Conservation (phyloP, 2,888 invertebrate species). For the Tachina grossa region DNA sequence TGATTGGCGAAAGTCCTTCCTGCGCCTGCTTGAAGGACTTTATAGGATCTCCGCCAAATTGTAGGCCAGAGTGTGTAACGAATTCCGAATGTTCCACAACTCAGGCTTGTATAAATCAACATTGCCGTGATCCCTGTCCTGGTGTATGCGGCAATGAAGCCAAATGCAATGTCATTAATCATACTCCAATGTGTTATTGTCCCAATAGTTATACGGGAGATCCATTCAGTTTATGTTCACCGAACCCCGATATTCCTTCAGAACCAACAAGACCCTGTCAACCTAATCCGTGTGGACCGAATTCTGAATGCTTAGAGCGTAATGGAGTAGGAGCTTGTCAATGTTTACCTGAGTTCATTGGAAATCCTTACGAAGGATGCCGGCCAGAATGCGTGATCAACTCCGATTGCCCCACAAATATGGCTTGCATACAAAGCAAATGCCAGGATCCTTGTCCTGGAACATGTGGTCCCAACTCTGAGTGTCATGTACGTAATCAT, state of each 20-base stretch:
- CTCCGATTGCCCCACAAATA: conserved; percentile 88
- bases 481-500: conserved; percentile 89
- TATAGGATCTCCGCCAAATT: conserved; percentile 89
- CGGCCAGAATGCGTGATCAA: conserved; percentile 89
- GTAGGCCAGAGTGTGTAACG: conserved; percentile 90
- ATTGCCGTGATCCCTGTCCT: conserved; percentile 89
- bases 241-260: conserved; percentile 74
- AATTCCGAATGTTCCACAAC: conserved; percentile 90
- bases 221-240: conserved; percentile 83
- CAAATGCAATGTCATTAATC: conserved; percentile 85
- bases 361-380: conserved; percentile 90
- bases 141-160: conserved; percentile 87
- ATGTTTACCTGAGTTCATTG: conserved; percentile 88
- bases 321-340: conserved; percentile 87
- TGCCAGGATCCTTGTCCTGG: conserved; percentile 91
- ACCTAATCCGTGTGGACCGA: conserved; percentile 90
- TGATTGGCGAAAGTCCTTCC: conserved; percentile 86
- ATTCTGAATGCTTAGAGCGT: conserved; percentile 87
- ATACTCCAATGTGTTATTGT: conserved; percentile 86
- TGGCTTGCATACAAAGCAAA: conserved; percentile 88
- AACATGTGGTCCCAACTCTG: conserved; percentile 89
- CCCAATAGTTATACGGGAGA: conserved; percentile 84
- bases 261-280: conserved; percentile 84
- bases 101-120: conserved; percentile 89
- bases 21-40: conserved; percentile 88